Base-by-base conservation (phyloP, 1,140 invertebrate genomes). In the Diachasmimorpha longicaudata region DNA sequence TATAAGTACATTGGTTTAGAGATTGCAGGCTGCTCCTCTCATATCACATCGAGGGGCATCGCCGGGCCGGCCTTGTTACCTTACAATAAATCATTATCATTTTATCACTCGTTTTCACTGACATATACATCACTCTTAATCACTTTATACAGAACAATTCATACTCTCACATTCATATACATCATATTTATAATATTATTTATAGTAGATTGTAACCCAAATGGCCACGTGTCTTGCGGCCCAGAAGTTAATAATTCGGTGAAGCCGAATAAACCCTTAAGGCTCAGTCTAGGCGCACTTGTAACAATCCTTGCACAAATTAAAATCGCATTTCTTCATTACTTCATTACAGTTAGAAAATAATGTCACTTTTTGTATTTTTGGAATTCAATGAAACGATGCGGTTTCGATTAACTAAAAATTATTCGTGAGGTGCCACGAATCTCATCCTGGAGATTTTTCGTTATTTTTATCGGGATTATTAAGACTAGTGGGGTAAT, bases 1-100 rank as follows among this genome's bases (percentile, higher is more conserved):
- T 87, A 88, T 88, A 88, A 89, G 87, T 89, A 89, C 88, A 89
- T 88, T 89, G 87, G 87, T 89, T 88, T 89, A 89, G 83, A 87
- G 86, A 89, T 89, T 89, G 88, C 88, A 89, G 88, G 88, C 88
- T 89, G 87, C 88, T 88, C 88, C 87, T 87, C 88, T 89, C 86
- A 85, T 89, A 89, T 88, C 88, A 89, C 87, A 89, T 86, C 85
- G 87, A 89, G 88, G 87, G 87, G 87, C 86, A 84, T 84, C 87
- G 88, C 88, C 88, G 87, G 87, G 86, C 87, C 88, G 87, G 88
- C 88, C 79, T 84, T 68, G 9, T 63, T 63, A 63, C 58, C 23
- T 63, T 31, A 63, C 52, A 58, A 58, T n/a, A 25, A 81, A 76
- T 82, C 79, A 79, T 77, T 77, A 66, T 31, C 31, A 37, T 68